Conservation (phyloP, 2,888 invertebrate species). For the Noctua janthe region DNA sequence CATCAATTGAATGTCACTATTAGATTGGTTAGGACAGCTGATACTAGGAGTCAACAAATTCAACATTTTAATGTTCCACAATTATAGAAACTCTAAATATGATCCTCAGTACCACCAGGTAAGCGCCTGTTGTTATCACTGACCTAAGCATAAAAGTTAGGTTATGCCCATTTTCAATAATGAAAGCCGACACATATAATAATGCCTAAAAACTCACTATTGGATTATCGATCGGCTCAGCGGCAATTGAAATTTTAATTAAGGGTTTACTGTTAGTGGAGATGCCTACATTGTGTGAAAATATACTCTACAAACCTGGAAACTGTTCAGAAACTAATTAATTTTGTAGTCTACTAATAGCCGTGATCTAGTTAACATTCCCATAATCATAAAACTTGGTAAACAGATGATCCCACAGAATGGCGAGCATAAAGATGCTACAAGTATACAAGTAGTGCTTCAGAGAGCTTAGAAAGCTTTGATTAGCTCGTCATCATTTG, state of each 20-base stretch:
- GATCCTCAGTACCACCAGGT: background rate
- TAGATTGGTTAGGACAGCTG: conserved; percentile 45
- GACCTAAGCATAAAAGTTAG: background rate
- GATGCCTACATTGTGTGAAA: background rate
- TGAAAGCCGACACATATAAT: background rate
- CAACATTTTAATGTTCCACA: conserved; percentile 21
- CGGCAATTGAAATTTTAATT: background rate
- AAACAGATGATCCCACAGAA: background rate
- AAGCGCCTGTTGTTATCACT: background rate
- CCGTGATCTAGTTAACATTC: background rate
- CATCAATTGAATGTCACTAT: conserved; percentile 42
- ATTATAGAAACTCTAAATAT: conserved; percentile 29
- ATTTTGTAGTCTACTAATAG: conserved; percentile 1
- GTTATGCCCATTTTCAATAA: background rate
- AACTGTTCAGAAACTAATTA: background rate
- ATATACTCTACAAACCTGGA: background rate
- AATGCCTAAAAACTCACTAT: background rate
- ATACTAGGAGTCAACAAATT: background rate
- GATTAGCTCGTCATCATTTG: background rate
- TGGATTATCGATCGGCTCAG: background rate
- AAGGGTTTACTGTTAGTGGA: background rate
- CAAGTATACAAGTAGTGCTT: background rate
- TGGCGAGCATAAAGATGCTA: background rate
- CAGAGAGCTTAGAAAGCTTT: background rate
- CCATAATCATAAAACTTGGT: conserved; percentile 17